Base-by-base conservation (phyloP, 2,888 invertebrate species). In the Ectemnius continuus region DNA sequence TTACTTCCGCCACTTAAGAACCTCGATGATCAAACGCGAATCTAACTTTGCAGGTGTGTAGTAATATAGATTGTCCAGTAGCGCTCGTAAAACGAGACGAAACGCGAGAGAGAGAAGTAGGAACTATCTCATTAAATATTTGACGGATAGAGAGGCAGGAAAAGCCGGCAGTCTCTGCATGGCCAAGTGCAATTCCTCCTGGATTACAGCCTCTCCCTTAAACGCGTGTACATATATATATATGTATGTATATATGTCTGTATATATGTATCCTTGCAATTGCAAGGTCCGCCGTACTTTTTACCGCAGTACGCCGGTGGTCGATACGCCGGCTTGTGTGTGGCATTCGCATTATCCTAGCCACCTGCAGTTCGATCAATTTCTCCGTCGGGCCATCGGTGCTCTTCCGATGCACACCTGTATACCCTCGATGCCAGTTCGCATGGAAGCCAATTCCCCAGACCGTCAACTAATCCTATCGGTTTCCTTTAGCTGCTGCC, bases 351-450 rank as follows among this genome's bases (percentile, higher is more conserved):
- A 85, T 83, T 85, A 86, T 83, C 81, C 81, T 82, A 72, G 77
- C 69, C 81, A 86, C 87, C 89, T 88, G 89, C 89, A 89, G 84
- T 89, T 87, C 87, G 87, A 90, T 90, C 90, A 89, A 89, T 90
- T 89, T 87, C 83, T 78, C 74, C 76, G 69, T 76, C 74, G 70
- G 59, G 72, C 70, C 74, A 83, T 79, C 75, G 71, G 77, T 77
- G 70, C 63, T 61, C 73, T 71, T 11, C 36, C 62, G 64, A 67
- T 70, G 70, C 80, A 75, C 28, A 36, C 58, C 61, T 5, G 62
- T 63, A 61, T 61, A 61, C 18, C 61, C 48, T 48, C 36, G 13
- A 11, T 20, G n/a, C 13, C 14, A 14, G 18, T 64, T n/a, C 2
- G 36, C 5, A 36, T 36, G 36, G 11, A 1, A 11, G 47, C 52